Evolutionary conservation across 2,888 invertebrate genomes (phyloP).

Genomic region (Allacma fusca): DNA sequence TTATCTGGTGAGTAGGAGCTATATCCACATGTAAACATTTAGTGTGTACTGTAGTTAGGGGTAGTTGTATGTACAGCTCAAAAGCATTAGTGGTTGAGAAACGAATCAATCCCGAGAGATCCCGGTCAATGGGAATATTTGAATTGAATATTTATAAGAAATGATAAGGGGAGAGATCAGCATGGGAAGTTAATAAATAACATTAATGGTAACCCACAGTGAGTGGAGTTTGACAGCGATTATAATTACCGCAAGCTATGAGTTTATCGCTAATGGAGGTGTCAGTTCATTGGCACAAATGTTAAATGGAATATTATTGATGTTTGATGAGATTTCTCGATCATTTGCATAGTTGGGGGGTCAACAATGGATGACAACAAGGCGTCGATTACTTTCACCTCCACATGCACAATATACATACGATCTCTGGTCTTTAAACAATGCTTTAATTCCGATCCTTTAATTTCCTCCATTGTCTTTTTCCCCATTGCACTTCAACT

Average conservation of each 20-base stretch:
- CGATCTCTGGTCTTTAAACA: background rate
- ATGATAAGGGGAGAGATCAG: constrained; percentile 4
- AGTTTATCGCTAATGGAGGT: constrained; percentile 12
- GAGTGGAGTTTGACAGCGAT: constrained; percentile 11
- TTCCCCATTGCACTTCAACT: too few relatives aligned
- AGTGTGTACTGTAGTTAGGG: too few relatives aligned
- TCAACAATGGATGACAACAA: constrained; percentile 34
- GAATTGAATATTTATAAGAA: background rate
- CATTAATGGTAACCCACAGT: constrained; percentile 16
- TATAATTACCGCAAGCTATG: constrained; percentile 16
- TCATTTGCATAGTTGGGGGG: constrained; percentile 40
- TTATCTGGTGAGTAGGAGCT: too few relatives aligned
- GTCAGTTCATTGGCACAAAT: constrained; percentile 24
- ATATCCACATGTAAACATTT: too few relatives aligned
- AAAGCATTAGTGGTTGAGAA: background rate
- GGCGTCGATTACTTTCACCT: constrained; percentile 46
- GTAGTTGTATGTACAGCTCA: too few relatives aligned
- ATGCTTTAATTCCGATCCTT: too few relatives aligned
- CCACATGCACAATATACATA: background rate
- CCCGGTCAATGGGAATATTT: background rate
- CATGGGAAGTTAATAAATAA: constrained; percentile 16
- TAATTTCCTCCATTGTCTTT: too few relatives aligned
- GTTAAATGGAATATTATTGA: constrained; percentile 22
- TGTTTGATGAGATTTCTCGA: constrained; percentile 38
- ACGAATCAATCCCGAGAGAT: background rate